Percentiles rank a stretch among this genome's conserved stretches.
Evolutionary conservation across 2,113 vertebrate species (phyloP).

Genomic region (Desmodus rotundus): DNA sequence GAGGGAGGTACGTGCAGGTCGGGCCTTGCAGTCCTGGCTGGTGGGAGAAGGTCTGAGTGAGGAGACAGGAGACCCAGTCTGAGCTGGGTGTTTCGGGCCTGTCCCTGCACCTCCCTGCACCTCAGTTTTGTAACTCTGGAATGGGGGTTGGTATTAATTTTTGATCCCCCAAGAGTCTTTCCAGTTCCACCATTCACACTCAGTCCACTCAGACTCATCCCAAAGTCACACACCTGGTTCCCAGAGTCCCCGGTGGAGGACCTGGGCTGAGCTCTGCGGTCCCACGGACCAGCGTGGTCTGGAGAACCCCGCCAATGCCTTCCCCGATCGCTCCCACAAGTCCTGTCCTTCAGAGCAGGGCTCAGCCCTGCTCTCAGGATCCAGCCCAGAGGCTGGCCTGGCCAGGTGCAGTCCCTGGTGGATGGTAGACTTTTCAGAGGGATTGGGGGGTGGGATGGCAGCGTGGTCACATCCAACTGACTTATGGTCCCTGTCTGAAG

Average conservation of each 20-base stretch:
- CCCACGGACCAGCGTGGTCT: background rate
- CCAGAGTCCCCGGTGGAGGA: fast-evolving
- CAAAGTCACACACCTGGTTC: background rate
- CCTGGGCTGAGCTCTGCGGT: background rate
- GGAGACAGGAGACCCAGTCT: background rate
- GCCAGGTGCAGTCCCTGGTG: background rate
- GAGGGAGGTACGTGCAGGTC: fast-evolving
- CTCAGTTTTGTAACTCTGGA: background rate
- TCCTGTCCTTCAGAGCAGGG: background rate
- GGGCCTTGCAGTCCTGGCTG: fast-evolving
- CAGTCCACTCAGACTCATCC: background rate
- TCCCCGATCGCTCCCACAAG: fast-evolving
- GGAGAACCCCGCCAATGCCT: background rate
- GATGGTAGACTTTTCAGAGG: background rate
- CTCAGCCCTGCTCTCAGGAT: background rate
- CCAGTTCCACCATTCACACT: background rate
- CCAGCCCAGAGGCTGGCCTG: fast-evolving
- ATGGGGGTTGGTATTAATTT: background rate
- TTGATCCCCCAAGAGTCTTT: background rate
- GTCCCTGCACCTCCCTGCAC: fast-evolving
- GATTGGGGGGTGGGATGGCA: fast-evolving
- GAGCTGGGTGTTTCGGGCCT: background rate
- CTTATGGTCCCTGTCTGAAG: background rate
- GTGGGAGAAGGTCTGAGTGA: background rate
- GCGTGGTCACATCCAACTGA: fast-evolving